A percentile compares a stretch with the other conserved stretches of the same genome.
Conservation (phyloP, 1,140 invertebrate genomes). For the Drosophila orena region DNA sequence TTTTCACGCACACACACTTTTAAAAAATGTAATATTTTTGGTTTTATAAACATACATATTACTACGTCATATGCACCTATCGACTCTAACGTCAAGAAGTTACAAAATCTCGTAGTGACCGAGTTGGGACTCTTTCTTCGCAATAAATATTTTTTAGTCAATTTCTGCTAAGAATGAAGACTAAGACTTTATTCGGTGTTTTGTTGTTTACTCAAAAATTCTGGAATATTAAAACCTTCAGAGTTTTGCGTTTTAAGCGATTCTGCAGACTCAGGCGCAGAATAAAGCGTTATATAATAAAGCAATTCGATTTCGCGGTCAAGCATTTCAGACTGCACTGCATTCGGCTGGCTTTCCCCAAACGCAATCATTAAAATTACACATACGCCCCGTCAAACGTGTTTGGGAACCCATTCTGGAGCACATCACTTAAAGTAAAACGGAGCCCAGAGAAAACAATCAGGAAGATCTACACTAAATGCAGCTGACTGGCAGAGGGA, state of each 20-base stretch:
- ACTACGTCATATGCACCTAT: too few species aligned
- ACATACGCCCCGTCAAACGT: constrained; percentile 70
- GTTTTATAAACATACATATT: too few species aligned
- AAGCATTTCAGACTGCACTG: constrained; percentile 48
- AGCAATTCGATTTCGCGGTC: constrained; percentile 80
- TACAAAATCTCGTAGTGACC: neutral
- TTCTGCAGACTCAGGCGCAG: neutral
- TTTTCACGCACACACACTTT: too few species aligned
- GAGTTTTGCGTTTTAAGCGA: constrained; percentile 5
- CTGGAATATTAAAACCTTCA: too few species aligned
- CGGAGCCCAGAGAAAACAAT: neutral
- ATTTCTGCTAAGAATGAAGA: too few species aligned
- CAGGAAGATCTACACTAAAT: neutral
- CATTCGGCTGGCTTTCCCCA: constrained; percentile 1
- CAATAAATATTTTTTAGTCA: too few species aligned
- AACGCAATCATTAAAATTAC: constrained; percentile 59
- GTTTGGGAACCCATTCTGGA: constrained; percentile 67
- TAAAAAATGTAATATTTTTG: too few species aligned
- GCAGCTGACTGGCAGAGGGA: neutral
- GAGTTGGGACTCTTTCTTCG: neutral
- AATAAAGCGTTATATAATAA: too few species aligned
- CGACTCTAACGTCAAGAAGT: too few species aligned
- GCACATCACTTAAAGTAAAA: constrained; percentile 29
- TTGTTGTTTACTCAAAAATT: too few species aligned
- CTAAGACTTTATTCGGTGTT: too few species aligned